These are phyloP conservation scores for Tenthredo notha DNA, from an alignment of 2,888 invertebrate genomes.

Conservation along the genomic window DNA sequence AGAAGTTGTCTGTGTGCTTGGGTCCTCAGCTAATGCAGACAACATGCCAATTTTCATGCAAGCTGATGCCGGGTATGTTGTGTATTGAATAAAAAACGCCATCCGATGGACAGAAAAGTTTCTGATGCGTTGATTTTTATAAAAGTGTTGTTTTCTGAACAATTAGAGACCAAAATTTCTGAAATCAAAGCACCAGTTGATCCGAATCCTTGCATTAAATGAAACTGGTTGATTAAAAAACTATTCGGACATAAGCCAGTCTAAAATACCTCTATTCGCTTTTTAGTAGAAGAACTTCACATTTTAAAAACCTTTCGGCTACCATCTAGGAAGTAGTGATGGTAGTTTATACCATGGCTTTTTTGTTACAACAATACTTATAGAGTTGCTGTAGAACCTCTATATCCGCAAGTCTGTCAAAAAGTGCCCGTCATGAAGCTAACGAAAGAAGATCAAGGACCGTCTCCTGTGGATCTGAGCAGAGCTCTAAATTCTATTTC, in stretches of 20 bases:
- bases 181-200: background rate
- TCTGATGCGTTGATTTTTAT: too few relatives aligned
- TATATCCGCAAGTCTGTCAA: slow-evolving; percentile 94
- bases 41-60: slow-evolving; percentile 96
- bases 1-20: slow-evolving; percentile 96
- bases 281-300: too few relatives aligned
- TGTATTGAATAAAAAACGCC: background rate
- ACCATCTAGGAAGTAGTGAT: background rate
- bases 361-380: slow-evolving; percentile 18
- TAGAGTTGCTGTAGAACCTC: slow-evolving; percentile 95
- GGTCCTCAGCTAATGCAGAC: slow-evolving; percentile 93
- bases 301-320: background rate
- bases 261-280: too few relatives aligned
- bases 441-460: slow-evolving; percentile 75
- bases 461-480: slow-evolving; percentile 90
- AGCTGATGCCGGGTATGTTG: slow-evolving; percentile 90
- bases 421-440: slow-evolving; percentile 79
- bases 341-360: background rate
- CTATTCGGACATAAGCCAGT: background rate
- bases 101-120: too few relatives aligned
- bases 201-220: background rate
- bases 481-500: slow-evolving; percentile 91
- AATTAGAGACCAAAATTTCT: background rate
- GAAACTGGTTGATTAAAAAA: background rate
- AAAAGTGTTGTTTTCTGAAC: background rate